These are phyloP conservation scores for Zhuqinia jingwanae DNA, from an alignment of 2,888 invertebrate species.

Conservation along the genomic window DNA sequence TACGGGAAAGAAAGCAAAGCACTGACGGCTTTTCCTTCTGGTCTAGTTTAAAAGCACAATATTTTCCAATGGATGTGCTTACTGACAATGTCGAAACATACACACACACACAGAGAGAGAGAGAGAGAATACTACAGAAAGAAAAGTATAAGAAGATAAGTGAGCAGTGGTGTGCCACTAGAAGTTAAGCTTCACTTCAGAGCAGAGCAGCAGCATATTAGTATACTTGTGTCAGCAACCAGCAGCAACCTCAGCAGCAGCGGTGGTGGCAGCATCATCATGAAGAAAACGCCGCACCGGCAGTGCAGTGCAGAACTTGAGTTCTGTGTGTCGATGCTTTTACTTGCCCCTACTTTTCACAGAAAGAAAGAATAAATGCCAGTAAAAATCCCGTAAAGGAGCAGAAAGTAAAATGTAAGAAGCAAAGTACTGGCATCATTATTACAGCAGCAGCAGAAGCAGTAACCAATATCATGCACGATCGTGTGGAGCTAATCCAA, in stretches of 20 bases:
- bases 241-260: conserved; percentile 61
- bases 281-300: conserved; percentile 62
- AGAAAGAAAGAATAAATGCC: neutral
- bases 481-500: conserved; percentile 32
- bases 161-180: conserved; percentile 28
- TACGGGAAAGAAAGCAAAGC: conserved; percentile 17
- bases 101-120: too few species aligned
- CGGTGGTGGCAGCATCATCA: conserved; percentile 20
- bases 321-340: conserved; percentile 45
- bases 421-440: conserved; percentile 9
- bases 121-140: neutral
- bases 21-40: conserved; percentile 8
- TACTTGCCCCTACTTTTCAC: conserved; percentile 2
- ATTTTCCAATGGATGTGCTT: conserved; percentile 23
- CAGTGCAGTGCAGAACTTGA: conserved; percentile 69
- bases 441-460: neutral
- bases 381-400: conserved; percentile 54
- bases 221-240: conserved; percentile 49
- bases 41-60: conserved; percentile 3
- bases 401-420: conserved; percentile 26
- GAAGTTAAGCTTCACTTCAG: conserved; percentile 23
- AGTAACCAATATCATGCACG: conserved; percentile 14
- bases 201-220: conserved; percentile 13
- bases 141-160: conserved; percentile 15
- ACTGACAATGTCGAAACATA: neutral